Base-by-base conservation (phyloP, 2,113 vertebrate genomes). In the Lophura nycthemera region DNA sequence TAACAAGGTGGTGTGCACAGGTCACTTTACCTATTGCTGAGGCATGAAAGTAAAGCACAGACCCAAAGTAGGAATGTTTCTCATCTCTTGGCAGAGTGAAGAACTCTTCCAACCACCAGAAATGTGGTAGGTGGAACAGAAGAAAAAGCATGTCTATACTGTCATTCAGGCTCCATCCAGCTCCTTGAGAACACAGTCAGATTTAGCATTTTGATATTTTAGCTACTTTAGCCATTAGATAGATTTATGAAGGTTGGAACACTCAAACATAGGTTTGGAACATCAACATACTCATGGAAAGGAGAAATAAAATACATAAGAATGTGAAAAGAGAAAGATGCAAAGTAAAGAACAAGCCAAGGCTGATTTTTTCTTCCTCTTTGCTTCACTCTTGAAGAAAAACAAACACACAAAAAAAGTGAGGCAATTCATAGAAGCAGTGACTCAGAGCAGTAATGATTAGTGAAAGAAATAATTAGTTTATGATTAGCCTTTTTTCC, bases 401-500 rank as follows among this genome's bases (percentile, higher is more conserved):
- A 88, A 84, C 79, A 63, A 38, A 61, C n/a, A 22, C 50, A 59
- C 32, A 60, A 25, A 40, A 40, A 40, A 86, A 38, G 13, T 12
- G 52, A 88, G 57, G 22, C 81, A 82, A 72, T 88, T 83, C 78
- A 61, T 77, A 95, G 77, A 89, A 92, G 83, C 25, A 45, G 67
- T 96, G 94, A 95, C 91, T 94, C 94, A 96, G 69, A 91, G 42
- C 56, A 90, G 73, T 92, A 88, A 89, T 61, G 77, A 96, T 89
- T 94, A 96, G 77, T 89, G 86, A 94, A 96, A 95, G 80, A 96
- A 96, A 81, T 90, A 91, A 95, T 95, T 95, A 76, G 56, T 76
- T 95, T 89, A 65, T 94, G 90, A 95, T 91, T 92, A 92, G 77
- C 71, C 77, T 83, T 95, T 95, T 96, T 96, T 97, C 95, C 95